Percentiles rank a stretch among this genome's conserved stretches.
These are phyloP conservation scores for Cladopsammia gracilis DNA, from an alignment of 64 coral and sea anemone species.

Conservation along the genomic window DNA sequence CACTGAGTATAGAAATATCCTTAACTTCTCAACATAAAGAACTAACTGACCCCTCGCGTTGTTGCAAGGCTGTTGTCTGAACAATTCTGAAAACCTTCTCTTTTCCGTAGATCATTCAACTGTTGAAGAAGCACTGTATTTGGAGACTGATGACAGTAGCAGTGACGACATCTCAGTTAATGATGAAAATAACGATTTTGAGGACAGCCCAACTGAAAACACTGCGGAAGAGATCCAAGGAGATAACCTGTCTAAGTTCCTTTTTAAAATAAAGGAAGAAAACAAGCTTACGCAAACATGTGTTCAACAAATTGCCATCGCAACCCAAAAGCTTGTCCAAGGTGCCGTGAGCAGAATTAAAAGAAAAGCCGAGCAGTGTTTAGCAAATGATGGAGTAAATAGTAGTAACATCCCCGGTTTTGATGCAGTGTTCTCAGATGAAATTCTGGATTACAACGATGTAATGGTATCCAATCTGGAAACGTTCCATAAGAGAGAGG, in stretches of 20 bases:
- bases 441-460: background rate
- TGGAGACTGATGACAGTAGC: too few species aligned
- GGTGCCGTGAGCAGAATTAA: background rate
- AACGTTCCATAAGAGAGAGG: background rate
- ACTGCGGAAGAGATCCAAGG: too few species aligned
- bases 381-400: background rate
- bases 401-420: background rate
- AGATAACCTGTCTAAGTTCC: background rate
- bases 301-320: background rate
- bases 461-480: background rate
- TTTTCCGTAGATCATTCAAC: too few species aligned
- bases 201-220: too few species aligned
- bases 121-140: too few species aligned
- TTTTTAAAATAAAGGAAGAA: background rate
- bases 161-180: too few species aligned
- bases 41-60: too few species aligned
- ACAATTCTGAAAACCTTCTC: too few species aligned
- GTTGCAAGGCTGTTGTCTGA: too few species aligned
- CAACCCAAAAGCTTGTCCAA: background rate
- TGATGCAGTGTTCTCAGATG: background rate
- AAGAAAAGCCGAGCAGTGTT: background rate
- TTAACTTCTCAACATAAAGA: too few species aligned
- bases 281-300: background rate
- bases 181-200: too few species aligned
- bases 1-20: too few species aligned